Evolutionary conservation across 2,113 vertebrate species (phyloP), one percentile per base, ranked within the genome.

Genomic region (Lucifuga dentata): DNA sequence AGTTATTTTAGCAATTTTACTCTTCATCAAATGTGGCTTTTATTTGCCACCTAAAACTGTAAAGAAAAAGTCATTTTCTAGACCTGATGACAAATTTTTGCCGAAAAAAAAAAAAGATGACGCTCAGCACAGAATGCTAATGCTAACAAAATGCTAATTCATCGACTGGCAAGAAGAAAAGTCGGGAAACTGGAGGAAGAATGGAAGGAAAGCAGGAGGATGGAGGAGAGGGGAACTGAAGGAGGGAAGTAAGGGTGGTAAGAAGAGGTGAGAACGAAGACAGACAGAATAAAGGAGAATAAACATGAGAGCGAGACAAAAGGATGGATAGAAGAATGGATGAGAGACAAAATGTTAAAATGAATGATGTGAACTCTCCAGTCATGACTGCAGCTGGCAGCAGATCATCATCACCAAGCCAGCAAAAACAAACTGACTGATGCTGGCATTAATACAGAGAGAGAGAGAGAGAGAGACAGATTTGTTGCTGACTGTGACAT

Each of bases 321-420:
- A 29, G n/a, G 6, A 50, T 3, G 10, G 20, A n/a, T n/a, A n/a
- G n/a, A n/a, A n/a, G n/a, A n/a, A n/a, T n/a, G n/a, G n/a, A n/a
- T n/a, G n/a, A n/a, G n/a, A n/a, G n/a, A n/a, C n/a, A n/a, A n/a
- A 76, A 68, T 76, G 84, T 79, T 68, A 84, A 84, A 84, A 84
- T 82, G 81, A 82, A 64, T 82, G 68, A 84, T 80, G 73, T 76
- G 78, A 58, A 68, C 59, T 84, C 63, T 79, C 16, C 49, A 62
- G 45, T 67, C 68, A 77, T 63, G 78, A 77, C 76, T 79, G 81
- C 78, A 73, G 78, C 78, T 87, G 85, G 85, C 82, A 83, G 73
- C 58, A 44, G 69, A 80, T 68, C 35, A 32, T 33, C 32, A 36
- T 64, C 59, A 38, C 65, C 52, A 36, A 84, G 73, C 76, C 73